Evolutionary conservation across 2,888 invertebrate genomes (phyloP).

Genomic region (Cylindroiulus punctatus): DNA sequence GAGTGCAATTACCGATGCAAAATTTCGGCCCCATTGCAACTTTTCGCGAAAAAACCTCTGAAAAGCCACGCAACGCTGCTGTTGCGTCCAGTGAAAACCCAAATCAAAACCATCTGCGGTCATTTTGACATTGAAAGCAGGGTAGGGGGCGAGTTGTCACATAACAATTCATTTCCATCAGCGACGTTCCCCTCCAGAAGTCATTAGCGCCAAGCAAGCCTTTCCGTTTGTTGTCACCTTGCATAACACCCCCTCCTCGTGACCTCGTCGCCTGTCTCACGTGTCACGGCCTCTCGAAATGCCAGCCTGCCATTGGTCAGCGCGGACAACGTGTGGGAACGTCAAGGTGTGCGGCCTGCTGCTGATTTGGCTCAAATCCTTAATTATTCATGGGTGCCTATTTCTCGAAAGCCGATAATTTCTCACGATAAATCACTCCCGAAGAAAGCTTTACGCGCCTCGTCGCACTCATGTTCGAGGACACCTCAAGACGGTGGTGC

Average conservation of each 20-base stretch:
- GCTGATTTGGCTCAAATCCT: slow-evolving; percentile 27
- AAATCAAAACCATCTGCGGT: too few species aligned
- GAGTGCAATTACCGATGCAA: too few species aligned
- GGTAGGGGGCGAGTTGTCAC: too few species aligned
- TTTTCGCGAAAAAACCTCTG: too few species aligned
- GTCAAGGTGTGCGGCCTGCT: slow-evolving; percentile 29
- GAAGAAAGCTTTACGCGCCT: slow-evolving; percentile 11
- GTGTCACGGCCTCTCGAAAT: slow-evolving; percentile 1
- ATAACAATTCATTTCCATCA: too few species aligned
- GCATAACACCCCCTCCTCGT: background rate
- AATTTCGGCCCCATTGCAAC: too few species aligned
- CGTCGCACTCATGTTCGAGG: background rate
- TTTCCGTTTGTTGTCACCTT: background rate
- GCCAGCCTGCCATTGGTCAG: slow-evolving; percentile 33
- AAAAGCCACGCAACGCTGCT: too few species aligned
- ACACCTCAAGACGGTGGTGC: too few species aligned
- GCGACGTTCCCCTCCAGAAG: too few species aligned
- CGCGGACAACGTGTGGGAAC: slow-evolving; percentile 33
- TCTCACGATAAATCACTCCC: slow-evolving; percentile 47
- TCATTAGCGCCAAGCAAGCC: too few species aligned
- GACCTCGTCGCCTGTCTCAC: slow-evolving; percentile 27
- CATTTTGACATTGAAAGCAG: too few species aligned
- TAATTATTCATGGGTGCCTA: slow-evolving; percentile 31
- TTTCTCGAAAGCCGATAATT: background rate
- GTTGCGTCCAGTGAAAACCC: too few species aligned